Base-by-base conservation (phyloP, 2,888 invertebrate species). In the Suillia variegata region DNA sequence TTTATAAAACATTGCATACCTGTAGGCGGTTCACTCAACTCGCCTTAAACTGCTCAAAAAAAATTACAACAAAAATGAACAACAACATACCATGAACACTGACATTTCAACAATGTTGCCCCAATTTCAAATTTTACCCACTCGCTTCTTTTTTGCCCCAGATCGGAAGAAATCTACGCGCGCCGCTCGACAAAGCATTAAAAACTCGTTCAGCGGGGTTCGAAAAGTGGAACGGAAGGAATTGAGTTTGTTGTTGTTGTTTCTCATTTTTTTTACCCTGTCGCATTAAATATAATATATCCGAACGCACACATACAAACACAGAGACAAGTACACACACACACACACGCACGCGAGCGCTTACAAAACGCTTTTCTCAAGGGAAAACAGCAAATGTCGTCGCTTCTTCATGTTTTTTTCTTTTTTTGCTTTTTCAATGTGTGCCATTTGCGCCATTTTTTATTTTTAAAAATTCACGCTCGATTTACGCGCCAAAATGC, bases 381-480 rank as follows among this genome's bases (percentile, higher is more conserved):
- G 38, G 38, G 4, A 38, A 38, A 38, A 10, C n/a, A 4, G 38
- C 6, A 38, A 38, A 38, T 38, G 38, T 20, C 18, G 45, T 18
- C 13, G 4, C 18, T 4, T 20, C 18, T 20, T 5, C 45, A 3
- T 18, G 64, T 54, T 65, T 73, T 68, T 55, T 71, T 45, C 5
- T 20, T 45, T 20, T 5, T 20, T 8, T 18, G 64, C 54, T 65
- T 73, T 68, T 55, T 71, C 73, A 70, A 68, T 66, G 73, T 68
- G 68, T 70, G 63, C 67, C 71, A 73, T 71, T 71, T 73, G 68
- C 73, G 64, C 70, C 68, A 67, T 42, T 50, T 50, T 26, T 20
- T 54, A 22, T 33, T 33, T 48, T 55, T 47, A 18, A 31, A 45
- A 54, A 47, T 54, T 26, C 47, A 12, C 47, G 33, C 54, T 31